Conservation (phyloP, 2,113 vertebrate genomes). For the Archilochus colubris region DNA sequence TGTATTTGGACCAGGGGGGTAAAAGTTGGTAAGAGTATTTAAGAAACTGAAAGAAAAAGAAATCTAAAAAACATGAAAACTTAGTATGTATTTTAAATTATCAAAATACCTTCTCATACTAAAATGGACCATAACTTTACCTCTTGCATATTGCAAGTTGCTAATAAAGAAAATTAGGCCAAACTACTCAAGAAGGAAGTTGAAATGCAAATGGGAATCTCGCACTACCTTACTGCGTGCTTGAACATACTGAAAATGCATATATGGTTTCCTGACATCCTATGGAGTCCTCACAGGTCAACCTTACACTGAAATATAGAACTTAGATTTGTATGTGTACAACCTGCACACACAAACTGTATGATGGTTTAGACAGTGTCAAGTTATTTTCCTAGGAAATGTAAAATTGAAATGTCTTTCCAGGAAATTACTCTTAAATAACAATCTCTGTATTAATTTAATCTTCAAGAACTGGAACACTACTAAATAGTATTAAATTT, state of each 20-base stretch:
- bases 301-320: neutral
- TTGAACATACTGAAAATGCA: neutral
- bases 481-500: neutral
- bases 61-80: neutral
- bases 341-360: neutral
- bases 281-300: neutral
- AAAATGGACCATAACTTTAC: neutral
- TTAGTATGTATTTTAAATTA: neutral
- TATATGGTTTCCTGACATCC: neutral
- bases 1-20: neutral
- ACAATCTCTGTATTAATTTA: neutral
- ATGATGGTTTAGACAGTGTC: neutral
- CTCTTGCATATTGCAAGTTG: neutral
- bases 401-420: neutral
- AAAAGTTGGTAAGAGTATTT: neutral
- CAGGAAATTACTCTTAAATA: conserved; percentile 9
- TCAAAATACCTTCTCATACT: neutral
- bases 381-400: neutral
- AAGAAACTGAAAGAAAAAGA: neutral
- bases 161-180: neutral
- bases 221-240: neutral
- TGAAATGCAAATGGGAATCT: neutral
- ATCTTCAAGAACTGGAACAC: neutral
- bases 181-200: neutral
- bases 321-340: neutral